Base-by-base conservation (phyloP, 2,113 vertebrate species). In the Canis aureus region DNA sequence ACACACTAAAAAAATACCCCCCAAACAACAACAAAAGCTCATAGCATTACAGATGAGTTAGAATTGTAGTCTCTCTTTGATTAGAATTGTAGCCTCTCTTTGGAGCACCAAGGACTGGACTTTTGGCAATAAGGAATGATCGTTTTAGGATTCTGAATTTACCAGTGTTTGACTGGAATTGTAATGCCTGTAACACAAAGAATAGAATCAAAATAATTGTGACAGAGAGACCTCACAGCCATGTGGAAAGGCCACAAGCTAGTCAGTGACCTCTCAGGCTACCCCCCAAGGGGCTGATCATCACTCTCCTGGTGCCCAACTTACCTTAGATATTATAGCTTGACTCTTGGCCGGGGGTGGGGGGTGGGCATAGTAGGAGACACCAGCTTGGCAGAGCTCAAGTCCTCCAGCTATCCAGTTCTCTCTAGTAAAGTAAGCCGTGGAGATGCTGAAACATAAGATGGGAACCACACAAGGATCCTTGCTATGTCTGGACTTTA, bases 41-140 rank as follows among this genome's bases (percentile, higher is more conserved):
- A 25, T 22, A 81, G 22, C 20, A 76, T 64, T 76, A 78, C 19
- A 97, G 86, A 69, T 94, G 93, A 89, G 76, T 19, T 57, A 78
- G 74, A 69, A 16, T 81, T 85, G 27, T 59, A n/a, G n/a, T 78
- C 80, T 80, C 66, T 32, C 32, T n/a, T 69, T n/a, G 32, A 16
- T 20, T 57, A 78, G 73, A 69, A 12, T 85, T 85, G 23, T 51
- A 35, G 35, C 69, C 78, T 78, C 29, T 83, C 53, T 91, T 89
- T 87, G 38, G 43, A 76, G 59, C 10, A 8, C 7, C 49, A 29
- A 66, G 51, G 51, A 78, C 51, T 38, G 15, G 11, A 11, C 35
- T 95, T 86, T 67, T 64, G 57, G 66, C 79, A 51, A 43, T 29
- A 57, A 15, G 2, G 23, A 80, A 49, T 53, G 29, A 35, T 89